Evolutionary conservation across 1,140 invertebrate genomes (phyloP), one percentile per base, ranked within the genome.

Genomic region (Drosophila varians): DNA sequence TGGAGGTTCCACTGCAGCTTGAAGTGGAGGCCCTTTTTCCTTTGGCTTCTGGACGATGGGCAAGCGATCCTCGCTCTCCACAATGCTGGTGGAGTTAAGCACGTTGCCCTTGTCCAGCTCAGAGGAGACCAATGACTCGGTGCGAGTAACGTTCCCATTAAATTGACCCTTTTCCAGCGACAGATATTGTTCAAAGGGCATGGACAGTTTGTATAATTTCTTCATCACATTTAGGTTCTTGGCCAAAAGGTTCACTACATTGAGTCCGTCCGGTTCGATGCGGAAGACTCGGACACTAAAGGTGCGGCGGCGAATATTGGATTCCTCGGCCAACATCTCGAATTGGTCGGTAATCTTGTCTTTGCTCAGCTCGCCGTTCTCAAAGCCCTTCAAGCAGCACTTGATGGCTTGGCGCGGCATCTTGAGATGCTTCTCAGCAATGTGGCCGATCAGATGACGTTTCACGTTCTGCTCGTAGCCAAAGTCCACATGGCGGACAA

Each of bases 321-420:
- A 87, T 12, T 91, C 91, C 52, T 91, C 87, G 16, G 91, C 91
- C 5, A 92, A 56, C 77, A 90, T 84, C 70, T 92, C 91, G 26
- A 92, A 89, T 54, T 90, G 87, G 62, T 84, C 86, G 5, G 90
- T 91, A 1, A 90, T 83, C 18, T 76, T 74, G 18, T 90, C 87
- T 48, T 82, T 64, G n/a, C 80, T 64, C 5, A 89, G 26, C 18
- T 89, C 89, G 51, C 80, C 90, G 31, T 91, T 80, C 57, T 92
- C 91, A 65, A 91, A 92, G 6, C 90, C 91, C 38, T 89, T 89
- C 0, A 91, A 54, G 25, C 90, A 91, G 40, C 97, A 97, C 79
- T 94, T 94, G 69, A 97, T 93, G 0, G 96, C 96, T 91, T 96
- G 96, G 0, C 94, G 93, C 23, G 93, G 93, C 40, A 96, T 90